A percentile compares a stretch with the other conserved stretches of the same genome.
Conservation (phyloP, 2,797 vertebrate species). For the Tangara arthus region DNA sequence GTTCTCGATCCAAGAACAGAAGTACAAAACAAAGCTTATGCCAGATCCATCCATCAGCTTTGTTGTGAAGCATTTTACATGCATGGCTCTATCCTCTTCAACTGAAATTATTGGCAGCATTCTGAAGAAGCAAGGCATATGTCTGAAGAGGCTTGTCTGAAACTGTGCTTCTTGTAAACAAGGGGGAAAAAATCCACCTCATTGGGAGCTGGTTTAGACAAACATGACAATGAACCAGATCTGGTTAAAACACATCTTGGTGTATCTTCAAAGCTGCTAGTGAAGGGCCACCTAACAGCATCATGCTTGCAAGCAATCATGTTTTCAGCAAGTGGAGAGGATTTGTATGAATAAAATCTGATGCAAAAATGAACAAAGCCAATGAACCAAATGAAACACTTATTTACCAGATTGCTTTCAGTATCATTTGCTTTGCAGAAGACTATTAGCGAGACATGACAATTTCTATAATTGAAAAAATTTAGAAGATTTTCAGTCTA, state of each 20-base stretch:
- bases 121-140: slow-evolving; percentile 4
- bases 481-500: background rate
- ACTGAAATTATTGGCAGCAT: slow-evolving; percentile 23
- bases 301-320: background rate
- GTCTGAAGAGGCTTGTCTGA: background rate
- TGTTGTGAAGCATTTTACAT: slow-evolving; percentile 6
- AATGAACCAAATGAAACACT: background rate
- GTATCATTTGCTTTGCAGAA: background rate
- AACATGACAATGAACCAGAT: background rate
- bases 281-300: background rate
- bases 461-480: background rate
- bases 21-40: slow-evolving; percentile 23
- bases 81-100: background rate
- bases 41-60: slow-evolving; percentile 10
- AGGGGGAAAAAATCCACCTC: background rate
- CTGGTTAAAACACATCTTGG: background rate
- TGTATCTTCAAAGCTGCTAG: background rate
- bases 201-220: background rate
- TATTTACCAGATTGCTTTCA: background rate
- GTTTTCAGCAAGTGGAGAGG: background rate
- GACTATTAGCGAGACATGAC: background rate
- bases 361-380: background rate
- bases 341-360: background rate
- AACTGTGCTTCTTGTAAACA: background rate
- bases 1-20: background rate